A percentile compares a stretch with the other conserved stretches of the same genome.
Conservation (phyloP, 2,113 vertebrate genomes). For the Pristiophorus japonicus region DNA sequence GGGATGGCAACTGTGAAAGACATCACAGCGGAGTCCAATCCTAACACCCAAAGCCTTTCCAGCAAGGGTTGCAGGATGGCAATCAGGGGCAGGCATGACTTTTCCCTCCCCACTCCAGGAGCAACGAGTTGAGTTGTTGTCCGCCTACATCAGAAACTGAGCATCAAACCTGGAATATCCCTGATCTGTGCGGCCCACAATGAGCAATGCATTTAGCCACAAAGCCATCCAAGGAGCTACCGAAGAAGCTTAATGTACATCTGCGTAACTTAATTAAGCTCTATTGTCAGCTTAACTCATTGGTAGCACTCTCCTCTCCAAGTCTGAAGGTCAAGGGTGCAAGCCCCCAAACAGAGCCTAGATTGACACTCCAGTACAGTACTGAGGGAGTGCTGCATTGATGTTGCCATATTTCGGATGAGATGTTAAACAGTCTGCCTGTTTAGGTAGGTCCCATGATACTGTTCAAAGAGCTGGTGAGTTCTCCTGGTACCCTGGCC, state of each 20-base stretch:
- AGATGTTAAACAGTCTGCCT: not conserved
- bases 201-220: not conserved
- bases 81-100: not conserved
- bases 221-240: not conserved
- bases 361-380: not conserved
- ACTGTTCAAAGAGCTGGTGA: not conserved
- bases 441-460: not conserved
- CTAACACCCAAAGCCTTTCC: too few species aligned
- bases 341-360: not conserved
- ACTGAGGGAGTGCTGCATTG: not conserved
- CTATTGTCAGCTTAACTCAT: not conserved
- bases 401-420: not conserved
- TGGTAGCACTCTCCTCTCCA: not conserved
- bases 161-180: not conserved
- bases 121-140: not conserved
- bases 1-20: not conserved
- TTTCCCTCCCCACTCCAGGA: not conserved
- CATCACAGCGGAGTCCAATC: not conserved
- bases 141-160: not conserved
- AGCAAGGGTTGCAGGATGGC: not conserved
- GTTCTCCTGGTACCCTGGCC: not conserved
- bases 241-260: not conserved
- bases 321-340: not conserved
- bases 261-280: not conserved
- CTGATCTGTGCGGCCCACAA: not conserved